These are phyloP conservation scores for Indri indri DNA, from an alignment of 2,113 vertebrate species.

Conservation along the genomic window DNA sequence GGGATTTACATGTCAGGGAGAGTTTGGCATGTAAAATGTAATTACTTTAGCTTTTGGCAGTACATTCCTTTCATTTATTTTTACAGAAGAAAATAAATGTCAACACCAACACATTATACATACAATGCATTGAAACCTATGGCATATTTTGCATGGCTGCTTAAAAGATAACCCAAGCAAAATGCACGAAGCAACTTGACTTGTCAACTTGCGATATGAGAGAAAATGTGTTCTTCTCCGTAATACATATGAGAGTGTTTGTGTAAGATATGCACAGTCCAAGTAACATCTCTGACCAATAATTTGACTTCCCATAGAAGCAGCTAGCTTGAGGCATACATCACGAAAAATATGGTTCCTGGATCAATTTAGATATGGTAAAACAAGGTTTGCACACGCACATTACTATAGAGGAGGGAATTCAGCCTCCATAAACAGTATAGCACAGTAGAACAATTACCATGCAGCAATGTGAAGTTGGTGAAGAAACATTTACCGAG, in stretches of 20 bases:
- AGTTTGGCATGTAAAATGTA: background rate
- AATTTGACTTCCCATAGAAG: slow-evolving; percentile 63
- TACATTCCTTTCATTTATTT: slow-evolving; percentile 24
- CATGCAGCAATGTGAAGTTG: background rate
- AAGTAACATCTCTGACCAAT: slow-evolving; percentile 48
- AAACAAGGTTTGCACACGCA: slow-evolving; percentile 40
- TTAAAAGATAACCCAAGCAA: slow-evolving; percentile 39
- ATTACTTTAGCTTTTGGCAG: slow-evolving; percentile 37
- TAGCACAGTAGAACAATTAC: background rate
- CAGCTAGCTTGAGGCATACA: slow-evolving; percentile 36
- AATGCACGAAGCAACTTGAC: background rate
- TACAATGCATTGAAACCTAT: background rate
- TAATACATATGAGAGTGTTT: slow-evolving; percentile 40
- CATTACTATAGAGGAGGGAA: slow-evolving; percentile 14
- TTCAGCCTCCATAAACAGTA: background rate
- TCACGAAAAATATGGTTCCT: slow-evolving; percentile 61
- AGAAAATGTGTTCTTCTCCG: slow-evolving; percentile 41
- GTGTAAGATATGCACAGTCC: slow-evolving; percentile 43
- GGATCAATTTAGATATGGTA: slow-evolving; percentile 68
- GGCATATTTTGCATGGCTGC: background rate
- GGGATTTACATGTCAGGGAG: background rate
- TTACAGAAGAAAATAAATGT: slow-evolving; percentile 48
- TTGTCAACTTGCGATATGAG: background rate
- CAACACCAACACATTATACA: slow-evolving; percentile 35
- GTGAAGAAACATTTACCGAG: background rate